A percentile compares a stretch with the other conserved stretches of the same genome.
These are phyloP conservation scores for Amblyopsis rosae DNA, from an alignment of 2,113 vertebrate genomes.

Conservation along the genomic window DNA sequence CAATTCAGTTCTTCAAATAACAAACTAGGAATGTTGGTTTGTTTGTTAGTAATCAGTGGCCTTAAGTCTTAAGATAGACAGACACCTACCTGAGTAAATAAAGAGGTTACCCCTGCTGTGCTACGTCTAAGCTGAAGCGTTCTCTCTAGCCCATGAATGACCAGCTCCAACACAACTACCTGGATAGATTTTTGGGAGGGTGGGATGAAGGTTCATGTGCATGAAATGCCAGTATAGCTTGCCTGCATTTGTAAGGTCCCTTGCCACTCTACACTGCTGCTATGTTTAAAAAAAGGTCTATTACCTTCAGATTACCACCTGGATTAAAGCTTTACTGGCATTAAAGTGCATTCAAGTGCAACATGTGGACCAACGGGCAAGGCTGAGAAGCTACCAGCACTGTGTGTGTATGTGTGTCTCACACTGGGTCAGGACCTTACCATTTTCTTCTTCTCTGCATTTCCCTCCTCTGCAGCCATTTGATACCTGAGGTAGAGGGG, in stretches of 20 bases:
- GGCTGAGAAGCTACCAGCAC: neutral
- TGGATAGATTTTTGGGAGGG: slow-evolving; percentile 13
- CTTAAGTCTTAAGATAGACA: neutral
- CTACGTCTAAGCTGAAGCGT: neutral
- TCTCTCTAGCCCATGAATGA: neutral
- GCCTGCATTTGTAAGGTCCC: neutral
- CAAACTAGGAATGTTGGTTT: too few species aligned
- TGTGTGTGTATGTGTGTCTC: neutral
- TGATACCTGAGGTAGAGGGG: slow-evolving; percentile 66
- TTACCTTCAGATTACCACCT: slow-evolving; percentile 44
- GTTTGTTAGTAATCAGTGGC: too few species aligned
- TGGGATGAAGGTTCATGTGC: slow-evolving; percentile 19
- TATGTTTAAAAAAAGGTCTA: slow-evolving; percentile 12
- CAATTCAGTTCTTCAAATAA: too few species aligned
- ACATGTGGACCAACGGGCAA: slow-evolving; percentile 4
- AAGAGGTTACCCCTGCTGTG: neutral
- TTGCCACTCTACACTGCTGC: slow-evolving; percentile 7
- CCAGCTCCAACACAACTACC: neutral
- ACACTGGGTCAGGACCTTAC: slow-evolving; percentile 36
- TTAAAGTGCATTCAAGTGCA: neutral
- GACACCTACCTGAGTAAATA: neutral
- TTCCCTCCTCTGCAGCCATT: slow-evolving; percentile 73
- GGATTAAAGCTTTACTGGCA: slow-evolving; percentile 29
- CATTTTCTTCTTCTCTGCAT: slow-evolving; percentile 63
- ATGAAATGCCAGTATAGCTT: slow-evolving; percentile 5